Percentiles rank a stretch among this genome's conserved stretches.
These are phyloP conservation scores for Epinotia ramella DNA, from an alignment of 2,888 invertebrate species.

Conservation along the genomic window DNA sequence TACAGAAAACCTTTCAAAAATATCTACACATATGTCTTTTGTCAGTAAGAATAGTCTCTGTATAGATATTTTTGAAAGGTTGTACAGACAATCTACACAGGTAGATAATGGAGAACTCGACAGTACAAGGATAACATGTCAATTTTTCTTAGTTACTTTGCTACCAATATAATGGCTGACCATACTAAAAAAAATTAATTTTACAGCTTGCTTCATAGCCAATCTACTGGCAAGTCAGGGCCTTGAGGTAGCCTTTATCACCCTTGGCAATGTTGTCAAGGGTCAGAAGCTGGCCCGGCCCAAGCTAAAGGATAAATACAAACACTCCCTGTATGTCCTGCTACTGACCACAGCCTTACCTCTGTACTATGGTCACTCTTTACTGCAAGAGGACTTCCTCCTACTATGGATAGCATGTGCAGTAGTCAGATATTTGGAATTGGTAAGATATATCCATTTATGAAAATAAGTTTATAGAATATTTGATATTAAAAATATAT, in stretches of 20 bases:
- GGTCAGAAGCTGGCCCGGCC: conserved; percentile 41
- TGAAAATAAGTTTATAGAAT: too few relatives aligned
- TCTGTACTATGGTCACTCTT: conserved; percentile 48
- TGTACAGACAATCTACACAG: too few relatives aligned
- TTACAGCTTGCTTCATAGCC: conserved; percentile 63
- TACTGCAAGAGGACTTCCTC: conserved; percentile 60
- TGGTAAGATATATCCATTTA: conserved; percentile 56
- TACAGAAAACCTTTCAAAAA: too few relatives aligned
- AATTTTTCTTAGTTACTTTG: background rate
- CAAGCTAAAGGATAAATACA: conserved; percentile 48
- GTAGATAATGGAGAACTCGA: too few relatives aligned
- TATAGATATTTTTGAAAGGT: too few relatives aligned
- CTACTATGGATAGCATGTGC: conserved; percentile 59
- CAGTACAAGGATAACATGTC: too few relatives aligned
- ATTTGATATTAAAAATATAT: too few relatives aligned
- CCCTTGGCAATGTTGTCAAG: conserved; percentile 48
- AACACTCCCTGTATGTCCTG: conserved; percentile 52
- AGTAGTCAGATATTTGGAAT: conserved; percentile 58
- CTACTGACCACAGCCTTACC: conserved; percentile 43
- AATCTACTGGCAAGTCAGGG: conserved; percentile 60
- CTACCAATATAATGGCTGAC: background rate
- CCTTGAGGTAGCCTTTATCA: conserved; percentile 49
- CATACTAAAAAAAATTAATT: conserved; percentile 48
- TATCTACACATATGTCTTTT: too few relatives aligned
- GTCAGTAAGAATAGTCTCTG: too few relatives aligned